A percentile compares a stretch with the other conserved stretches of the same genome.
Evolutionary conservation across 2,797 vertebrate species (phyloP).

Genomic region (Chelon auratus): DNA sequence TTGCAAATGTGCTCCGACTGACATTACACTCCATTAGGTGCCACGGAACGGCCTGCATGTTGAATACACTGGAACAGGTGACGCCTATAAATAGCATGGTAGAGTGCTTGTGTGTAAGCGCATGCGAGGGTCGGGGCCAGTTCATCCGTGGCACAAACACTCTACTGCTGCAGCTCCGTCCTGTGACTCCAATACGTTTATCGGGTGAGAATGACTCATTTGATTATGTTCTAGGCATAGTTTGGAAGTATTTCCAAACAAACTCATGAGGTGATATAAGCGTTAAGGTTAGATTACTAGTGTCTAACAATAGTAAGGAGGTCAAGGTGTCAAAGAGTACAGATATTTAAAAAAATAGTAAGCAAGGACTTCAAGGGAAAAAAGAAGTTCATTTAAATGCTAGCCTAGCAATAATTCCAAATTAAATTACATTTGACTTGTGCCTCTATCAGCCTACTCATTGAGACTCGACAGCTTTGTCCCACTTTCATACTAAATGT

Average conservation of each 20-base stretch:
- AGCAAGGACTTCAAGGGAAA: too few relatives aligned
- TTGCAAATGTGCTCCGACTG: conserved; percentile 23
- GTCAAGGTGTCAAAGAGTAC: not conserved
- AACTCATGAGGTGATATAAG: not conserved
- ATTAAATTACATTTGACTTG: not conserved
- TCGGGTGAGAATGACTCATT: conserved; percentile 46
- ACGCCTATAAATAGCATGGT: conserved; percentile 88
- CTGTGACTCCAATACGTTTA: conserved; percentile 26
- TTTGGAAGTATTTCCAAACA: not conserved
- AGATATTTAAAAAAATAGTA: not conserved
- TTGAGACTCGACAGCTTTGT: too few relatives aligned
- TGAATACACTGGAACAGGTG: conserved; percentile 86
- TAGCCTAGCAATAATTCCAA: not conserved
- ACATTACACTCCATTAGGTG: conserved; percentile 44
- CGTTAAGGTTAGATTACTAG: not conserved
- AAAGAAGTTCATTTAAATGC: not conserved
- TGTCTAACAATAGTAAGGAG: not conserved
- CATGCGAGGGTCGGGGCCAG: not conserved
- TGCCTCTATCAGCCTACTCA: not conserved
- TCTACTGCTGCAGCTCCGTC: conserved; percentile 21
- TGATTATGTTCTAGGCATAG: not conserved
- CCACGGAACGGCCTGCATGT: conserved; percentile 33
- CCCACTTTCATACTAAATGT: too few relatives aligned
- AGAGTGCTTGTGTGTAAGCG: conserved; percentile 56
- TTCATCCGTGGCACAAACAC: conserved; percentile 34